Evolutionary conservation across 2,797 vertebrate species (phyloP), one percentile per base, ranked within the genome.

Genomic region (Okamejei kenojei): DNA sequence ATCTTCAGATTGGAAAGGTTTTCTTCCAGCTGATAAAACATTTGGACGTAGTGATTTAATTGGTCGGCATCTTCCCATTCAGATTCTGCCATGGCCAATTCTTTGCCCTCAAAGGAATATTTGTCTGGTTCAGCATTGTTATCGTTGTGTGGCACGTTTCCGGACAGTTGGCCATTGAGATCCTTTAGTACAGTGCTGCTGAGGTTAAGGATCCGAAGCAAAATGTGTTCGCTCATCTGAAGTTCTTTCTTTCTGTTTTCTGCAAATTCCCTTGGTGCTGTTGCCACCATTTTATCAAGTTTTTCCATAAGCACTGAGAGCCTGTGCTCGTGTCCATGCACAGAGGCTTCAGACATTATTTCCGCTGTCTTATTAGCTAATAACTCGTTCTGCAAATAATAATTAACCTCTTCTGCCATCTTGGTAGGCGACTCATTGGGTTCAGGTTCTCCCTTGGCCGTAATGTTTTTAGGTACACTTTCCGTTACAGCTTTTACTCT

Each of bases 1-100:
- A 68, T 0, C 63, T 88, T 88, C 63, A 88, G 84, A 21, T 68
- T 68, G 84, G 84, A 88, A 88, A 88, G 84, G 7, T 68, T 88
- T 68, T 68, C 63, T 63, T 88, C 84, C n/a, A 88, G 84, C 17
- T 68, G 7, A 68, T 88, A 68, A 23, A 88, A 68, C 63, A 88
- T 68, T 68, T 88, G 84, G 29, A 88, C 61, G 35, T 65, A 35
- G n/a, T 68, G 84, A 68, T 88, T 68, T 32, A 88, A 32, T 68
- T 68, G 61, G 63, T 68, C 19, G 4, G 21, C 19, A 35, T 88
- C 84, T 68, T 68, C 15, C 61, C 1, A 8, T 21, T 68, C 65
- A 32, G 84, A 10, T 10, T 21, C 17, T 35, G 17, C 21, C 15
- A 17, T 9, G 0, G 3, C 10, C 19, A 23, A 68, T 35, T 21